These are phyloP conservation scores for Desmophyllum pertusum DNA, from an alignment of 92 coral and sea anemone species.

Conservation along the genomic window DNA sequence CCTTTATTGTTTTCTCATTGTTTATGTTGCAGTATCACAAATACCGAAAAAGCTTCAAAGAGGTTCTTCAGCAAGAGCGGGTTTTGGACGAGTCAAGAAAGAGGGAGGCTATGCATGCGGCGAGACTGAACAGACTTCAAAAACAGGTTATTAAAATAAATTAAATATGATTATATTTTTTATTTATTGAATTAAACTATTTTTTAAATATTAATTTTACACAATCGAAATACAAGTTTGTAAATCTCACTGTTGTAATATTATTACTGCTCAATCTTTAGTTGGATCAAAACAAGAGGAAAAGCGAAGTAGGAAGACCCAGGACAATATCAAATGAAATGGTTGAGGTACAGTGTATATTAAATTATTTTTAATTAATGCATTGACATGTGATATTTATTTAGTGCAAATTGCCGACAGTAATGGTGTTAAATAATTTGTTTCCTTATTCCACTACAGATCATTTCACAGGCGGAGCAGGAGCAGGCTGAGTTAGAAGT, in stretches of 20 bases:
- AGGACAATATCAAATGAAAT: constrained; percentile 54
- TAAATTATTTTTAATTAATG: too few relatives aligned
- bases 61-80: constrained; percentile 72
- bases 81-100: constrained; percentile 78
- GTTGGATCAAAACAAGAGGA: constrained; percentile 72
- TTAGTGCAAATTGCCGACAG: too few relatives aligned
- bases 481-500: constrained; percentile 85
- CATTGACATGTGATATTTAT: too few relatives aligned
- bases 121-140: constrained; percentile 76
- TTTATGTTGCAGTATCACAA: constrained; percentile 47
- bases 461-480: constrained; percentile 72
- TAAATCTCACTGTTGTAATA: not conserved
- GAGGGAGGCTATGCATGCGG: constrained; percentile 57
- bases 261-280: not conserved
- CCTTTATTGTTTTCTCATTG: not conserved
- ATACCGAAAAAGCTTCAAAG: constrained; percentile 78
- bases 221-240: not conserved
- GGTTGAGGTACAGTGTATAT: constrained; percentile 48
- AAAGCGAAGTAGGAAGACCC: constrained; percentile 45
- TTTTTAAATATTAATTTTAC: too few relatives aligned
- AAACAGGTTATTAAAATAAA: too few relatives aligned
- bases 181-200: too few relatives aligned
- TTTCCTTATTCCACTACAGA: constrained; percentile 25
- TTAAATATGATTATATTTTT: too few relatives aligned
- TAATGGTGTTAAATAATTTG: not conserved